A percentile compares a stretch with the other conserved stretches of the same genome.
These are phyloP conservation scores for Lasioglossum pauxillum DNA, from an alignment of 2,888 invertebrate genomes.

Conservation along the genomic window DNA sequence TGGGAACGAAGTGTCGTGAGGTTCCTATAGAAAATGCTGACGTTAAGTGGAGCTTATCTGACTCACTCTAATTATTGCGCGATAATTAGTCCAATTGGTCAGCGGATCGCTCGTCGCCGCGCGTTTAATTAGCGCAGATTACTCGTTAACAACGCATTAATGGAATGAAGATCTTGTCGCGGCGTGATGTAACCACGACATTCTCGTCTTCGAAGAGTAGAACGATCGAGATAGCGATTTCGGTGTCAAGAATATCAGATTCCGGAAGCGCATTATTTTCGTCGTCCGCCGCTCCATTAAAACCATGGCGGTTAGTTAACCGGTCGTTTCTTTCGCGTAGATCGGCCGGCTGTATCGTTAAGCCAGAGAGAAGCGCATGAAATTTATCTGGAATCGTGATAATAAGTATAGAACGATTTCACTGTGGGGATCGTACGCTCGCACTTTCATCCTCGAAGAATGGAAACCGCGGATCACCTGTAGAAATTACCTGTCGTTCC, in stretches of 20 bases:
- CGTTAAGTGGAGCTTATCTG: conserved; percentile 53
- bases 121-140: conserved; percentile 34
- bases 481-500: neutral
- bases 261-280: conserved; percentile 53
- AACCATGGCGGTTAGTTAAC: conserved; percentile 24
- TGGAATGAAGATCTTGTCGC: neutral
- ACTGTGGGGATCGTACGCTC: neutral
- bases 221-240: neutral
- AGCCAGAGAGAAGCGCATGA: conserved; percentile 22
- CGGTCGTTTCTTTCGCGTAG: conserved; percentile 16
- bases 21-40: conserved; percentile 25
- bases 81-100: conserved; percentile 35
- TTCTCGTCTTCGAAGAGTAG: neutral
- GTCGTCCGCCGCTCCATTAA: conserved; percentile 42
- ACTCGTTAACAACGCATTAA: conserved; percentile 8
- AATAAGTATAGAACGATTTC: conserved; percentile 43
- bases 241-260: conserved; percentile 29
- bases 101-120: conserved; percentile 3
- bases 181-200: conserved; percentile 19
- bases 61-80: conserved; percentile 44
- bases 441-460: neutral
- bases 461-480: neutral
- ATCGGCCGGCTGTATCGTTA: conserved; percentile 11
- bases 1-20: conserved; percentile 10
- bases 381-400: conserved; percentile 38